These are phyloP conservation scores for Orthonevra nobilis DNA, from an alignment of 2,888 invertebrate species.

Conservation along the genomic window DNA sequence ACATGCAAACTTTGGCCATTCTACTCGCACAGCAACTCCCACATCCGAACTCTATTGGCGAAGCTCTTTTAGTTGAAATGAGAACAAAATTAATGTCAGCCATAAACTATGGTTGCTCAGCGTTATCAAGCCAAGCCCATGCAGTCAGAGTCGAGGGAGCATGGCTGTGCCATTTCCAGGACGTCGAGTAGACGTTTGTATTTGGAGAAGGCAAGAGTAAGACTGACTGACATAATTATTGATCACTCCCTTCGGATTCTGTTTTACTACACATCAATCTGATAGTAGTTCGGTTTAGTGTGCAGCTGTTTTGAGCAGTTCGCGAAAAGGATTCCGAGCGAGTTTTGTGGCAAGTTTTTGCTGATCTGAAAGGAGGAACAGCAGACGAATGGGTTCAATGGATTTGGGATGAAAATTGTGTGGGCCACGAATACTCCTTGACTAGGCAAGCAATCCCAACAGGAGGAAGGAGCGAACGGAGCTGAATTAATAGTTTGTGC, in stretches of 20 bases:
- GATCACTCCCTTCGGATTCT: slow-evolving; percentile 61
- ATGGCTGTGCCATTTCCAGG: slow-evolving; percentile 2
- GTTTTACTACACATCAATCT: slow-evolving; percentile 61
- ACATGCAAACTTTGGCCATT: not conserved
- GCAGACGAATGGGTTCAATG: not conserved
- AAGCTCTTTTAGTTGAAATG: slow-evolving; percentile 47
- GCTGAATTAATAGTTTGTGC: slow-evolving; percentile 61
- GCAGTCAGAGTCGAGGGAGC: slow-evolving; percentile 13
- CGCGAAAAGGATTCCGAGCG: slow-evolving; percentile 15
- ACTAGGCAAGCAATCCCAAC: no score
- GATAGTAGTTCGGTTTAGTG: slow-evolving; percentile 41
- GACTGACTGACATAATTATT: slow-evolving; percentile 53
- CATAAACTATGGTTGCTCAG: slow-evolving; percentile 60
- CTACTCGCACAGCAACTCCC: no score
- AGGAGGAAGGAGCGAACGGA: slow-evolving; percentile 30
- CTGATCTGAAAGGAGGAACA: not conserved
- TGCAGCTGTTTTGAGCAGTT: slow-evolving; percentile 45
- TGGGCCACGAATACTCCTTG: not conserved
- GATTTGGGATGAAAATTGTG: not conserved
- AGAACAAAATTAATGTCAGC: slow-evolving; percentile 54
- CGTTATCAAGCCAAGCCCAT: slow-evolving; percentile 39
- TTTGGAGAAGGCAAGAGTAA: not conserved
- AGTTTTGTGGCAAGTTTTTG: slow-evolving; percentile 27
- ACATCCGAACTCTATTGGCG: no score
- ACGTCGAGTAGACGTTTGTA: not conserved